Evolutionary conservation across 2,888 invertebrate genomes (phyloP).

Genomic region (Bhutanitis thaidina): DNA sequence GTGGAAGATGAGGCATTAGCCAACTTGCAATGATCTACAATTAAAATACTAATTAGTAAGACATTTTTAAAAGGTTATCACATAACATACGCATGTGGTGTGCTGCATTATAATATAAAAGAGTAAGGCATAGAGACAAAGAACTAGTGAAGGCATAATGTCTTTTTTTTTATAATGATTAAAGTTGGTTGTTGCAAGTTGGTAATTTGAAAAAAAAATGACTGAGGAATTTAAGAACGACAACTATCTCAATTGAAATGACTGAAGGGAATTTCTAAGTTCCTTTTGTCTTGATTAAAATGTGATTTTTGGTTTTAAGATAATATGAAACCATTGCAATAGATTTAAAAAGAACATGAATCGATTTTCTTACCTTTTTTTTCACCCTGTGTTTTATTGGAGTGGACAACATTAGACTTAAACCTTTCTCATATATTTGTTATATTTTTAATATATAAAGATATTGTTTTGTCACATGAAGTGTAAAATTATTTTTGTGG

Average conservation of each 20-base stretch:
- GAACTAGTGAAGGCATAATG: too few species aligned
- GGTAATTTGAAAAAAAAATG: neutral
- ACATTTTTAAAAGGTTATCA: too few species aligned
- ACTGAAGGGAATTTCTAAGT: conserved; percentile 7
- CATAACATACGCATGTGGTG: too few species aligned
- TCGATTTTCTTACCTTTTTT: too few species aligned
- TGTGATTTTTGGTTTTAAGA: conserved; percentile 15
- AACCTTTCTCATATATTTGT: conserved; percentile 26
- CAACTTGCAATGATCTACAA: conserved; percentile 3
- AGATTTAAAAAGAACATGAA: neutral
- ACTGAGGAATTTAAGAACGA: neutral
- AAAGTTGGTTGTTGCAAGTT: conserved; percentile 3
- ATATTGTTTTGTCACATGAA: conserved; percentile 47
- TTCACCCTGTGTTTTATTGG: neutral
- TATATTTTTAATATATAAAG: conserved; percentile 37
- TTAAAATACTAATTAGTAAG: too few species aligned
- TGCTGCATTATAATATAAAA: too few species aligned
- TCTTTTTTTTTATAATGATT: neutral
- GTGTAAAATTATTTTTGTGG: conserved; percentile 43
- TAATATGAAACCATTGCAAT: conserved; percentile 2
- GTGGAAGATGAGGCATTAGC: neutral
- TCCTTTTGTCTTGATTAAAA: conserved; percentile 1
- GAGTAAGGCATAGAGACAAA: too few species aligned
- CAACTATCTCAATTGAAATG: neutral
- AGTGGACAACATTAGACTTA: neutral